phyloP scores from a whole-genome alignment of 2,888 invertebrate species.

The Trissolcus japonicus region DNA sequence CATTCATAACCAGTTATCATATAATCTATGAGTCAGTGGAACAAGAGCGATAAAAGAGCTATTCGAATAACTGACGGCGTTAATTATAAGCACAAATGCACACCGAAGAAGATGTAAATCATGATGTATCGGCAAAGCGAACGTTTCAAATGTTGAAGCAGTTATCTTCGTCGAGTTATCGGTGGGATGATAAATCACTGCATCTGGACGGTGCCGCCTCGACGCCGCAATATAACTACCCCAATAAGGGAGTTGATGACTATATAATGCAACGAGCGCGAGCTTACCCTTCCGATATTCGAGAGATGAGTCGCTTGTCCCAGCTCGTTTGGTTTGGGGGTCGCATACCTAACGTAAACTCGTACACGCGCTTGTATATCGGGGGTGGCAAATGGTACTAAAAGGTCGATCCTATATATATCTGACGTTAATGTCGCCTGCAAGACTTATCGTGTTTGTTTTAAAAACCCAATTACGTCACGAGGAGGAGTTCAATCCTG shows the following conservation, averaged over 20 bases:
- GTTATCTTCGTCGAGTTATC: constrained; percentile 71
- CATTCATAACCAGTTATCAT: constrained; percentile 37
- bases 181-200: constrained; percentile 71
- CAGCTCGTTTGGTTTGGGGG: constrained; percentile 39
- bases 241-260: constrained; percentile 69
- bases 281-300: constrained; percentile 63
- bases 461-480: constrained; percentile 36
- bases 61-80: constrained; percentile 29
- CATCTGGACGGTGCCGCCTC: constrained; percentile 57
- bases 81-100: constrained; percentile 48
- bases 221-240: constrained; percentile 62
- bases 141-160: constrained; percentile 63
- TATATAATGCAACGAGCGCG: constrained; percentile 65
- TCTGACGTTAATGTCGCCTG: constrained; percentile 59
- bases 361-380: constrained; percentile 3
- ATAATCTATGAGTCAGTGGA: constrained; percentile 20
- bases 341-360: constrained; percentile 33
- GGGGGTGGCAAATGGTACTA: constrained; percentile 39
- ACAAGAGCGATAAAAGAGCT: constrained; percentile 31
- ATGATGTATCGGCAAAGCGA: constrained; percentile 49
- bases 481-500: constrained; percentile 15
- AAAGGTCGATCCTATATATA: constrained; percentile 40
- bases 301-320: constrained; percentile 47
- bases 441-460: constrained; percentile 44
- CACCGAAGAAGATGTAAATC: constrained; percentile 55